phyloP scores from a whole-genome alignment of 2,888 invertebrate genomes.

The Philonicus albiceps region DNA sequence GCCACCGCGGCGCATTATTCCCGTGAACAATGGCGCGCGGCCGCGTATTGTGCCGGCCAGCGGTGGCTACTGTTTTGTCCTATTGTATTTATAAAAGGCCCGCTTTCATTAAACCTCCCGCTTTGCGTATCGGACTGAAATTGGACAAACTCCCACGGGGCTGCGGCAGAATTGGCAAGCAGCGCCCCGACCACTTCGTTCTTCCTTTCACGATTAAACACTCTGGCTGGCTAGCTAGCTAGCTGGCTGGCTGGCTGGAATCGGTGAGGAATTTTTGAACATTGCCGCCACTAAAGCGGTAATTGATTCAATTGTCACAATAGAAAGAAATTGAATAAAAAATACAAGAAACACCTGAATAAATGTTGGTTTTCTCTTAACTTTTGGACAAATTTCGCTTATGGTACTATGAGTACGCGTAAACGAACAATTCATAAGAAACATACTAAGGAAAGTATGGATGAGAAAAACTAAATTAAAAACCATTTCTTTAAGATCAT shows the following conservation, averaged over 20 bases:
- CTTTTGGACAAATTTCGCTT: too few relatives aligned
- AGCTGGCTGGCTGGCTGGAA: too few relatives aligned
- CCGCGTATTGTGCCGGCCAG: neutral
- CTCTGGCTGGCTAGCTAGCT: neutral
- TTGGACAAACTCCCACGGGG: conserved; percentile 16
- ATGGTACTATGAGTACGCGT: too few relatives aligned
- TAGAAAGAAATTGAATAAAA: neutral
- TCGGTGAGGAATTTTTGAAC: neutral
- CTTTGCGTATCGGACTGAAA: conserved; percentile 10
- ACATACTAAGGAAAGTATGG: too few relatives aligned
- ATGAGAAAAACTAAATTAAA: too few relatives aligned
- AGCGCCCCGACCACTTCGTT: neutral
- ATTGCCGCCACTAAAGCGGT: neutral
- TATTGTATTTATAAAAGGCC: conserved; percentile 2
- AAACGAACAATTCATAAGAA: too few relatives aligned
- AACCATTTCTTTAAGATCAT: too few relatives aligned
- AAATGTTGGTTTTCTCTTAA: neutral
- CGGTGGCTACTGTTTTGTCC: conserved; percentile 23
- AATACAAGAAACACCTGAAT: neutral
- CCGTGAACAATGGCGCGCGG: neutral
- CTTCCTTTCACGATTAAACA: neutral
- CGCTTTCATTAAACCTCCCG: conserved; percentile 19
- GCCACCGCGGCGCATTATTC: neutral
- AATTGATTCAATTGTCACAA: neutral
- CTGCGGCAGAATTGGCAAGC: neutral